Conservation (phyloP, 1,140 invertebrate species). For the Hirudo medicinalis region DNA sequence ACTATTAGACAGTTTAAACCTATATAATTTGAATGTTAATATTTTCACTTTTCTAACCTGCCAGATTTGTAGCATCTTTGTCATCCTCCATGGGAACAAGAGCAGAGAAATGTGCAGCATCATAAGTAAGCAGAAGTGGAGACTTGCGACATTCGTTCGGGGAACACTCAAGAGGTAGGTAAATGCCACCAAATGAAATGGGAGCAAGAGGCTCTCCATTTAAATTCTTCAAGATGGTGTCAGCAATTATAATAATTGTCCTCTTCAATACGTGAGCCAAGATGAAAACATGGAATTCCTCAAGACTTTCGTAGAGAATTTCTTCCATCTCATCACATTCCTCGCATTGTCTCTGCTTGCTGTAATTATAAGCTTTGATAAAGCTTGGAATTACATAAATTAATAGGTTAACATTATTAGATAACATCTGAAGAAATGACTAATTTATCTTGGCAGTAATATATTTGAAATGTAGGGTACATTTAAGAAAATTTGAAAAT, state of each 20-base stretch:
- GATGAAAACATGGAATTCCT: slow-evolving; percentile 74
- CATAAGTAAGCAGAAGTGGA: slow-evolving; percentile 59
- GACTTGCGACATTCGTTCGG: slow-evolving; percentile 51
- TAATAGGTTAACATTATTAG: too few species aligned
- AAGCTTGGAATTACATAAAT: too few species aligned
- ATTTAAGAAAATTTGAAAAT: too few species aligned
- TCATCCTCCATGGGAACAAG: slow-evolving; percentile 51
- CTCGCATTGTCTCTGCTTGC: background rate
- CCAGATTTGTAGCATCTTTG: slow-evolving; percentile 5
- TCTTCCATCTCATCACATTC: slow-evolving; percentile 13
- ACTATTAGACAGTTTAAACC: too few species aligned
- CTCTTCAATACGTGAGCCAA: slow-evolving; percentile 68
- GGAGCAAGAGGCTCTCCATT: slow-evolving; percentile 69
- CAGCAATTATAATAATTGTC: slow-evolving; percentile 73
- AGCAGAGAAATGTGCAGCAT: slow-evolving; percentile 78
- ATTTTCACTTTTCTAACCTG: background rate
- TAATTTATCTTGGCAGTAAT: too few species aligned
- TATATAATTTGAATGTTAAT: too few species aligned
- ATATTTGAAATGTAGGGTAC: too few species aligned
- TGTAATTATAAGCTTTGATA: too few species aligned
- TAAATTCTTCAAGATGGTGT: slow-evolving; percentile 54
- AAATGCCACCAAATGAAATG: slow-evolving; percentile 78
- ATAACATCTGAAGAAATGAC: too few species aligned
- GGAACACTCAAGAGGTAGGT: slow-evolving; percentile 62
- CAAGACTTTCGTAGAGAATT: slow-evolving; percentile 60